phyloP scores from a whole-genome alignment of 2,888 invertebrate genomes.

The Euplagia quadripunctaria region DNA sequence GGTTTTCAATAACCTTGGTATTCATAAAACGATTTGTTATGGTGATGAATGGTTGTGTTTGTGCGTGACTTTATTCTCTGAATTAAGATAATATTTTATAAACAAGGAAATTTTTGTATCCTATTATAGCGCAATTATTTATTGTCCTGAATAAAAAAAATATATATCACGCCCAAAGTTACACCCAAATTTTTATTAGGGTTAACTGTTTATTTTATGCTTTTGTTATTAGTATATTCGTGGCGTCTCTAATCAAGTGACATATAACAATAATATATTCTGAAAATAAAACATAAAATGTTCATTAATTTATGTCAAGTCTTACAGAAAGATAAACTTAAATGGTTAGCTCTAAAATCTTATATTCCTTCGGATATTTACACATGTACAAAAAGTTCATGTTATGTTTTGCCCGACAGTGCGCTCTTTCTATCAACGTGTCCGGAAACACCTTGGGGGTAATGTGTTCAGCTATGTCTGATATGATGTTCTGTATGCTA shows the following conservation, averaged over 20 bases:
- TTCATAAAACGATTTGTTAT: too few species aligned
- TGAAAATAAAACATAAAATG: neutral
- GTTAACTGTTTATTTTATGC: neutral
- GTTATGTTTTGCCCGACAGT: slow-evolving; percentile 64
- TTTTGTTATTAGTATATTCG: neutral
- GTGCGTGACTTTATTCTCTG: too few species aligned
- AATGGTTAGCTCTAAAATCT: neutral
- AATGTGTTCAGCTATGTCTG: slow-evolving; percentile 49
- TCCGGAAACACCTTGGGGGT: slow-evolving; percentile 76
- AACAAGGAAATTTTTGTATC: neutral
- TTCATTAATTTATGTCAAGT: neutral
- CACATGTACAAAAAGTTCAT: slow-evolving; percentile 31
- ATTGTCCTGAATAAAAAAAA: too few species aligned
- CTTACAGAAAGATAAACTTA: too few species aligned
- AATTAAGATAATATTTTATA: too few species aligned
- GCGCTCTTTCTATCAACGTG: slow-evolving; percentile 75
- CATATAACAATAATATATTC: neutral
- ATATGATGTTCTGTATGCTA: slow-evolving; percentile 35
- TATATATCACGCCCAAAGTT: too few species aligned
- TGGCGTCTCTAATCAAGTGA: neutral
- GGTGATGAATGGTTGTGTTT: too few species aligned
- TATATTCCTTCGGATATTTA: neutral
- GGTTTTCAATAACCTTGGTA: too few species aligned
- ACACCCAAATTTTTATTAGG: too few species aligned
- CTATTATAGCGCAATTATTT: too few species aligned